Conservation (phyloP, 1,140 invertebrate species). For the Dendroctonus ponderosae region DNA sequence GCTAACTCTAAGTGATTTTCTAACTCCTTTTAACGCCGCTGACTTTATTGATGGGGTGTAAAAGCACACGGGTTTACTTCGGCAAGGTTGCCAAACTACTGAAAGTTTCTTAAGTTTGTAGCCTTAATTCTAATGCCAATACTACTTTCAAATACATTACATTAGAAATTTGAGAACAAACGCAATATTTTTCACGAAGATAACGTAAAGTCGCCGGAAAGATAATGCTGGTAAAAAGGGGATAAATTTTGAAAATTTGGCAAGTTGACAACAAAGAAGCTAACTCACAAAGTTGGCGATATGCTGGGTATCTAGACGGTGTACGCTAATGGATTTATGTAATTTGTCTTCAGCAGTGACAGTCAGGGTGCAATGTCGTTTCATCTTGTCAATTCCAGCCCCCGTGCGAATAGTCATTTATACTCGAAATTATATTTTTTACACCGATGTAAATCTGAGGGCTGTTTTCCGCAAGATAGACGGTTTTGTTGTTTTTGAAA, state of each 20-base stretch:
- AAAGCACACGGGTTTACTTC: slow-evolving; percentile 5
- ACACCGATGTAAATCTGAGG: neutral
- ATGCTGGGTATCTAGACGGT: too few species aligned
- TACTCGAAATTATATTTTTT: slow-evolving; percentile 14
- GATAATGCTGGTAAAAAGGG: too few species aligned
- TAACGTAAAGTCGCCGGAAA: too few species aligned
- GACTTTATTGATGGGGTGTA: slow-evolving; percentile 34
- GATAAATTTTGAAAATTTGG: too few species aligned
- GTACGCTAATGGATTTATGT: slow-evolving; percentile 42
- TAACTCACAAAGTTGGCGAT: too few species aligned
- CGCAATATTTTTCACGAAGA: too few species aligned
- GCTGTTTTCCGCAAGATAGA: neutral
- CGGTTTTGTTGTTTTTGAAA: too few species aligned
- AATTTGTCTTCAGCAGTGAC: slow-evolving; percentile 41
- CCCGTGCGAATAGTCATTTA: slow-evolving; percentile 17
- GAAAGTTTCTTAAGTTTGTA: neutral
- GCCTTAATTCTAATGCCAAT: too few species aligned
- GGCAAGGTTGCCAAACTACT: slow-evolving; percentile 9
- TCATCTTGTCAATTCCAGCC: slow-evolving; percentile 31
- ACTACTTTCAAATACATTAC: too few species aligned
- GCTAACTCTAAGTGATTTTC: slow-evolving; percentile 8
- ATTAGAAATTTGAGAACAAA: too few species aligned
- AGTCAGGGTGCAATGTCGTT: slow-evolving; percentile 29
- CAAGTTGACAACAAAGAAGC: slow-evolving; percentile 3
- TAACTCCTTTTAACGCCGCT: slow-evolving; percentile 28